phyloP scores from a whole-genome alignment of 2,113 vertebrate genomes.

The Pelmatolapia mariae region DNA sequence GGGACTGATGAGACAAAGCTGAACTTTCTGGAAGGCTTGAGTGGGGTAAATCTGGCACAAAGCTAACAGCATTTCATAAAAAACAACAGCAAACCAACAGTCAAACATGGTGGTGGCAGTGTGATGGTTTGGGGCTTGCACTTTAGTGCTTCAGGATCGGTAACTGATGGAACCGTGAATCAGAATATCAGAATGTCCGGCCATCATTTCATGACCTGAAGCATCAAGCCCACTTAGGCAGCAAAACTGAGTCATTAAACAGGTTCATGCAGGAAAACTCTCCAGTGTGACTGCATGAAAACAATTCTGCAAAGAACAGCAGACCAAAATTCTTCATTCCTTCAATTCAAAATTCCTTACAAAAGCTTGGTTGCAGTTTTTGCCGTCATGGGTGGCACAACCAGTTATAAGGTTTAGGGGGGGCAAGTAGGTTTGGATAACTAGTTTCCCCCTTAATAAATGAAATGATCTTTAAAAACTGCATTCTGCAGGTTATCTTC shows the following conservation, averaged over 20 bases:
- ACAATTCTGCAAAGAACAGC: not conserved
- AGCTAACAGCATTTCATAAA: not conserved
- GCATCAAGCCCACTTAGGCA: not conserved
- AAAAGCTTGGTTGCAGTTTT: not conserved
- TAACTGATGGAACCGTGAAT: not conserved
- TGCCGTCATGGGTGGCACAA: not conserved
- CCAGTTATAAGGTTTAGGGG: not conserved
- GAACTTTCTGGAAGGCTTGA: not conserved
- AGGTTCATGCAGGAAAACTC: not conserved
- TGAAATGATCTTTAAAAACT: not conserved
- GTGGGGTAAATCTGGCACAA: not conserved
- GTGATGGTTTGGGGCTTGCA: not conserved
- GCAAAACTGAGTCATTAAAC: not conserved
- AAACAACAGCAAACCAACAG: not conserved
- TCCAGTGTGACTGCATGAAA: not conserved
- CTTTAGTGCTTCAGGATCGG: not conserved
- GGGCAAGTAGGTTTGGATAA: not conserved
- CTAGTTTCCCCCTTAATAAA: not conserved
- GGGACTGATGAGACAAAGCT: not conserved
- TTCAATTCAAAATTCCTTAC: not conserved
- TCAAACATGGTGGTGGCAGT: not conserved
- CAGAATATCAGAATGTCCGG: not conserved
- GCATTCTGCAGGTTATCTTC: not conserved
- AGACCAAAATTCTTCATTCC: not conserved
- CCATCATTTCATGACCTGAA: not conserved